Evolutionary conservation across 2,888 invertebrate genomes (phyloP), one percentile per base, ranked within the genome.

Genomic region (Pseudanteris insignis): DNA sequence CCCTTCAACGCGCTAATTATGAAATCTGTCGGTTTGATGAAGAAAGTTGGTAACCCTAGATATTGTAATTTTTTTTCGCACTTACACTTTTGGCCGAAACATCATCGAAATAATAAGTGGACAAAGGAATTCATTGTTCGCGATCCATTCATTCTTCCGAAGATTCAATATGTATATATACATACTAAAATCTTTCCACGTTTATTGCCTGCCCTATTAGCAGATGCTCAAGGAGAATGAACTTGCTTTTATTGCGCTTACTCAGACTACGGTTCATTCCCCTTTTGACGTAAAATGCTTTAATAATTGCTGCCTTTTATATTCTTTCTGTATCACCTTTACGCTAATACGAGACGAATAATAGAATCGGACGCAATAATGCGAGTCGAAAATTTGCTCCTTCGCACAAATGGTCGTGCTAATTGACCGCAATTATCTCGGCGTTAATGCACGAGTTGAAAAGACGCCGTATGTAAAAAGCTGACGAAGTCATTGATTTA

Each of bases 121-220:
- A 69, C 72, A 71, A 70, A 71, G 69, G 63, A 60, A 51, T 60
- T 63, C 71, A 73, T 74, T 74, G 71, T 74, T 68, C 26, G 37
- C 14, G 37, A 43, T 38, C 32, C 41, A 24, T 43, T 61, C 47
- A 41, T 37, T 63, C 50, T 55, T 48, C 15, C 37, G 46, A 37
- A 36, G 44, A 57, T 40, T 44, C 40, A 44, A 41, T 29, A 40
- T 29, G 40, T 40, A 40, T 43, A 34, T 48, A 43, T 53, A 64
- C 59, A 66, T 65, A 69, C 65, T 63, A 61, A 68, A 70, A 70
- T 70, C 67, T 58, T 63, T 50, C 46, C 58, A 53, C 61, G 55
- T 65, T 67, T 71, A 73, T 67, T 65, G 67, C 63, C 65, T 32
- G 67, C 61, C 68, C 68, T 72, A 71, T 73, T 73, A 72, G 70